phyloP scores from a whole-genome alignment of 2,113 vertebrate genomes.

The Tragelaphus strepsiceros region DNA sequence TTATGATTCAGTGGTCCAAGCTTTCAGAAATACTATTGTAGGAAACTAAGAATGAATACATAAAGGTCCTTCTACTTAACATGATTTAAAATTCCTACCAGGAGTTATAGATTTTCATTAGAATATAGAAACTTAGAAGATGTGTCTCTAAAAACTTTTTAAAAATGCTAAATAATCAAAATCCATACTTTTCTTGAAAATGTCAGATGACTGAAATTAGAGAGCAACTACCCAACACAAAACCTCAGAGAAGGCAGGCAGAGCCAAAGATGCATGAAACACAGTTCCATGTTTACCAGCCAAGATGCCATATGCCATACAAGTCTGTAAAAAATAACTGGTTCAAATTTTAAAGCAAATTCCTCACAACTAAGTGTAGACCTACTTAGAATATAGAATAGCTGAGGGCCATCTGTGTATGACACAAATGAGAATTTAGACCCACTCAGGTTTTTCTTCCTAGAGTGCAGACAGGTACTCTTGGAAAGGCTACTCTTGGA shows the following conservation, averaged over 20 bases:
- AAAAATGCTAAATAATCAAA: neutral
- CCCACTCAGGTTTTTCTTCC: neutral
- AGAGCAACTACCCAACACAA: neutral
- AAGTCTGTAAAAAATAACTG: neutral
- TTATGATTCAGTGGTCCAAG: neutral
- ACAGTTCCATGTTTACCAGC: neutral
- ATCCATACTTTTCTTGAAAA: neutral
- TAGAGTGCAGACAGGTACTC: neutral
- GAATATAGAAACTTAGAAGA: neutral
- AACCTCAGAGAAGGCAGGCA: neutral
- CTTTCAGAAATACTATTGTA: neutral
- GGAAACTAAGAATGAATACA: neutral
- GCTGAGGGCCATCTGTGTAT: neutral
- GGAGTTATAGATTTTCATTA: neutral
- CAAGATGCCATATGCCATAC: neutral
- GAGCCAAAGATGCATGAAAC: neutral
- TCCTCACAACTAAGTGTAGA: neutral
- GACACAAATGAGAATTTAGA: neutral
- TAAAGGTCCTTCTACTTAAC: neutral
- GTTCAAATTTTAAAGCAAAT: neutral
- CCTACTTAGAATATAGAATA: neutral
- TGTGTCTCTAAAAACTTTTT: fast-evolving
- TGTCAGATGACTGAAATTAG: neutral
- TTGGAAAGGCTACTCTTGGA: neutral
- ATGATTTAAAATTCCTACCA: neutral